Evolutionary conservation across 2,888 invertebrate genomes (phyloP), one percentile per base, ranked within the genome.

Genomic region (Troides helena): DNA sequence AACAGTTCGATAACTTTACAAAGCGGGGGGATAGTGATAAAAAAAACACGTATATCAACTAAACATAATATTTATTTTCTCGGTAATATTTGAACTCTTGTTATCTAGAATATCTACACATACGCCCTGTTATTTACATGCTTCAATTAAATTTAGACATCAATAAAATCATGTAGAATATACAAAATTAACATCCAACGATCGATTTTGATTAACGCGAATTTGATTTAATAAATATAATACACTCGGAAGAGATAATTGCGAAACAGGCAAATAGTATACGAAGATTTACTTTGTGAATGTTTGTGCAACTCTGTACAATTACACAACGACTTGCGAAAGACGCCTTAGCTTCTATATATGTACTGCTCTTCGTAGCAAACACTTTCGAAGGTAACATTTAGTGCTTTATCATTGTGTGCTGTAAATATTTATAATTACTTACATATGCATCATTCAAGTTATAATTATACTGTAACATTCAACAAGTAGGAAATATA

Each of bases 71-170:
- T 91, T 91, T 92, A 89, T 89, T 89, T 85, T 89, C 80, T 85
- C 87, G 81, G 88, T 90, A 89, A 89, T 90, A 90, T 91, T 92
- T 91, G 91, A 92, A 91, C 90, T 90, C 86, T 90, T 84, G 85
- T 89, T 86, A 87, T 87, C 88, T 90, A 90, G 86, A 85, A 86
- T 90, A 92, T 90, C 90, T 92, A 92, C 89, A 92, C 81, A 79
- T 86, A 82, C 85, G 87, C 86, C 86, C 81, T 80, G 83, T 83
- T 91, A 92, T 91, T 85, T 92, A 92, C 91, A 92, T 85, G 87
- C 84, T 74, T 75, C 72, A 23, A 62, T 71, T 74, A 75, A 76
- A 76, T 84, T 87, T 84, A 85, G 86, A 85, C 80, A 85, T 85
- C 83, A 83, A 88, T 85, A 87, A 85, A 85, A 62, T 85, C 85